phyloP scores from a whole-genome alignment of 2,888 invertebrate genomes.

The Aphrophora alni region DNA sequence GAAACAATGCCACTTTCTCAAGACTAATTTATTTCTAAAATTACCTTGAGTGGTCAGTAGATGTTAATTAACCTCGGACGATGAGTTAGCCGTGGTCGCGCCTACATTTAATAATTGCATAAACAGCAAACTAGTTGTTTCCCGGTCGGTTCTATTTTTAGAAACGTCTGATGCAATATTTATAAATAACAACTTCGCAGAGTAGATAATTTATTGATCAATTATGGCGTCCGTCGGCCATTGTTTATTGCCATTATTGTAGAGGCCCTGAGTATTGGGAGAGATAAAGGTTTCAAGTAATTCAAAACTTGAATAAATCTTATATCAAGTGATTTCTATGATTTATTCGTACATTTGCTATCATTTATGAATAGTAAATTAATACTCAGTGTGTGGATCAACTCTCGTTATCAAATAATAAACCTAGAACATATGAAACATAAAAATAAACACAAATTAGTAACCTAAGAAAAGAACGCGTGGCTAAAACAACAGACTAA shows the following conservation, averaged over 20 bases:
- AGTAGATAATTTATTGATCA: not conserved
- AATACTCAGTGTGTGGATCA: too few relatives aligned
- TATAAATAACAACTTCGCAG: slow-evolving; percentile 7
- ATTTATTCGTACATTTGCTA: too few relatives aligned
- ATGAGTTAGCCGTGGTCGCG: not conserved
- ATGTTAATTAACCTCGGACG: not conserved
- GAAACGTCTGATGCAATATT: not conserved
- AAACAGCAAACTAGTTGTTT: not conserved
- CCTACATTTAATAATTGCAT: not conserved
- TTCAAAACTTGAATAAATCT: not conserved
- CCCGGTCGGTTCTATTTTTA: not conserved
- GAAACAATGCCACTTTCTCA: too few relatives aligned
- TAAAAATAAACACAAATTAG: too few relatives aligned
- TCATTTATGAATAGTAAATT: too few relatives aligned
- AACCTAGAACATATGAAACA: too few relatives aligned
- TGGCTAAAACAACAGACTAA: too few relatives aligned
- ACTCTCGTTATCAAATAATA: too few relatives aligned
- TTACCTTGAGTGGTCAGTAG: not conserved
- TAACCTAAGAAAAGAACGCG: too few relatives aligned
- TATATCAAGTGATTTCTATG: too few relatives aligned
- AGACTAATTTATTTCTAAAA: too few relatives aligned
- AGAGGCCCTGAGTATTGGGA: not conserved
- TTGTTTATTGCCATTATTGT: not conserved
- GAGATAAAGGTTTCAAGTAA: not conserved
- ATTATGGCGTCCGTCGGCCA: not conserved